These are phyloP conservation scores for Acanthosepion esculentum DNA, from an alignment of 2,888 invertebrate genomes.

Conservation along the genomic window DNA sequence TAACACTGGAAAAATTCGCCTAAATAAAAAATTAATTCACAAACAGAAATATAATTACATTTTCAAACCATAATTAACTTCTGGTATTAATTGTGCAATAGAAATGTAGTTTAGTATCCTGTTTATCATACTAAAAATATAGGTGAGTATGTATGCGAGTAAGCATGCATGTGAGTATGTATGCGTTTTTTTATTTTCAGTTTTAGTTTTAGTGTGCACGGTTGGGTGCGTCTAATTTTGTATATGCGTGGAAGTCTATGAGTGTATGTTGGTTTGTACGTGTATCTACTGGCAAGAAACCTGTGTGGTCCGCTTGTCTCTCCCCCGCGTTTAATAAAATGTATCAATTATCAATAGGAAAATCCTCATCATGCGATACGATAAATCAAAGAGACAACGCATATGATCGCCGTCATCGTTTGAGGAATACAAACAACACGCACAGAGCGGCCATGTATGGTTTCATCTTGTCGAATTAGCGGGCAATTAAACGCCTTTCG, in stretches of 20 bases:
- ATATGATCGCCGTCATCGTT: background rate
- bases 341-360: conserved; percentile 33
- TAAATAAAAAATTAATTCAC: no score
- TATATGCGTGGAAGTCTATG: background rate
- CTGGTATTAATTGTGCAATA: no score
- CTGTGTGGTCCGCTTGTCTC: background rate
- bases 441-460: background rate
- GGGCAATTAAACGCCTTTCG: background rate
- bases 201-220: background rate
- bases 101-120: no score
- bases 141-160: background rate
- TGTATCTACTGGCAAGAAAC: background rate
- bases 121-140: background rate
- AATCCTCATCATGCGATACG: background rate
- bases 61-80: no score
- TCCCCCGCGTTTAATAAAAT: background rate
- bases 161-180: background rate
- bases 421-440: background rate
- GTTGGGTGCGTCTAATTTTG: background rate
- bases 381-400: background rate
- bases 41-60: no score
- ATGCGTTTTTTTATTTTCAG: background rate
- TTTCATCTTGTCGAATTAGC: conserved; percentile 20
- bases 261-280: background rate
- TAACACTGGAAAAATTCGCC: no score